Percentiles rank a stretch among this genome's conserved stretches.
These are phyloP conservation scores for Phalacrocorax brasilianus DNA, from an alignment of 2,113 vertebrate species.

Conservation along the genomic window DNA sequence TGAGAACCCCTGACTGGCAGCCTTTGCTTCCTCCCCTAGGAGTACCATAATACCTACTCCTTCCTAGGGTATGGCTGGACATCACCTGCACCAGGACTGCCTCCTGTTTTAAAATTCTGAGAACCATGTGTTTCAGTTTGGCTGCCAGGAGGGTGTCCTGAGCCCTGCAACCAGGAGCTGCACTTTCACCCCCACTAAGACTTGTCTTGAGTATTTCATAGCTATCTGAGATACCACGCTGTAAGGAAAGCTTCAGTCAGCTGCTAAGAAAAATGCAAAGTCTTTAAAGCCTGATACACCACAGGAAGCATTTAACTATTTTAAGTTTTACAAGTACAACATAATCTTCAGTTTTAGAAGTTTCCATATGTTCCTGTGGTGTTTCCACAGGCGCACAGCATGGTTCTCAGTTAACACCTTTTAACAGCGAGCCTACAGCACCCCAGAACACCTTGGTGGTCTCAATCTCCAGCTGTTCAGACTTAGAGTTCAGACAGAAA, in stretches of 20 bases:
- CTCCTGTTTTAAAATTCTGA: background rate
- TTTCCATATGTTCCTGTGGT: background rate
- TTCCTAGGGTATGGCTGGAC: no score
- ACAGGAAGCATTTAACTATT: background rate
- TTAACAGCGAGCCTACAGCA: background rate
- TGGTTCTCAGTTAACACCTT: background rate
- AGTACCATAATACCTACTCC: rapidly evolving
- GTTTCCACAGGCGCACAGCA: background rate
- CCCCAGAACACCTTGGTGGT: background rate
- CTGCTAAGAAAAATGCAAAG: background rate
- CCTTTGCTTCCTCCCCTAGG: background rate
- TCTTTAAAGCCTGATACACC: background rate
- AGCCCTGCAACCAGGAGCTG: background rate
- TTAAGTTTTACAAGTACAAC: background rate
- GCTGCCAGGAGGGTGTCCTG: background rate
- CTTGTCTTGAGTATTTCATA: background rate
- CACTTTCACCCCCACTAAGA: background rate
- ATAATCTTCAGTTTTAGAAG: background rate
- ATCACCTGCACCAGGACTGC: background rate
- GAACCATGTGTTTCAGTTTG: no score
- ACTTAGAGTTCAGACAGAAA: background rate
- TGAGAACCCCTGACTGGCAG: background rate
- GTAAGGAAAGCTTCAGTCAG: background rate
- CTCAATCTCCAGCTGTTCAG: background rate
- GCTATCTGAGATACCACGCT: background rate